Conservation (phyloP, 2,797 vertebrate genomes). For the Holocentrus rufus region DNA sequence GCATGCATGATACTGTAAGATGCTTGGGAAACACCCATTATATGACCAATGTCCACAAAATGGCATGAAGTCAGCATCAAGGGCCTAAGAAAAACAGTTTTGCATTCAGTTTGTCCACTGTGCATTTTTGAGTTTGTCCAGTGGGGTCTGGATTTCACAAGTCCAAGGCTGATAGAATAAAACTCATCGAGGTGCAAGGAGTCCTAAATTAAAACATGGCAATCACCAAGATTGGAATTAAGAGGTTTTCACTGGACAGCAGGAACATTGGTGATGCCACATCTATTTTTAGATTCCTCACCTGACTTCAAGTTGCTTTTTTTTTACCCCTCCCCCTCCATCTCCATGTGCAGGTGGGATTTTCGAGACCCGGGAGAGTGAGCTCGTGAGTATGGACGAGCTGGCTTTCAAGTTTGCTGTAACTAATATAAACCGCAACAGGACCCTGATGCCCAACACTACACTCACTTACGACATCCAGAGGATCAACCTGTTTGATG, state of each 20-base stretch:
- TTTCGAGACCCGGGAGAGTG: constrained; percentile 96
- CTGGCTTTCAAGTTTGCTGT: constrained; percentile 99
- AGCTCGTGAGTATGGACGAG: constrained; percentile 94
- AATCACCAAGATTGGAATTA: too few relatives aligned
- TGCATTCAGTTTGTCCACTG: too few relatives aligned
- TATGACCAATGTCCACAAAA: too few relatives aligned
- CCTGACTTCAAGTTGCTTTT: neutral
- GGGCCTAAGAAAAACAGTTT: too few relatives aligned
- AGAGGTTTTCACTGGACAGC: too few relatives aligned
- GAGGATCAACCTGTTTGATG: constrained; percentile 97
- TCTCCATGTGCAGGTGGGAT: constrained; percentile 89
- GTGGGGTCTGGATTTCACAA: constrained; percentile 15
- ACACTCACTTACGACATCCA: constrained; percentile 98
- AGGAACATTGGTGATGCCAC: neutral
- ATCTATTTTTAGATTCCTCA: neutral
- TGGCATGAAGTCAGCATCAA: too few relatives aligned
- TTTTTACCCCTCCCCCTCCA: constrained; percentile 5
- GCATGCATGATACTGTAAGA: too few relatives aligned
- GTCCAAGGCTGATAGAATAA: neutral
- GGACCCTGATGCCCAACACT: constrained; percentile 95
- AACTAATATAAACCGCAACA: constrained; percentile 96
- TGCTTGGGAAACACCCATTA: too few relatives aligned
- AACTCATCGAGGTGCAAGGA: too few relatives aligned
- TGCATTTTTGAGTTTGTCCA: neutral
- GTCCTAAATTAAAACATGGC: too few relatives aligned